Conservation (phyloP, 2,888 invertebrate species). For the Andricus curvator region DNA sequence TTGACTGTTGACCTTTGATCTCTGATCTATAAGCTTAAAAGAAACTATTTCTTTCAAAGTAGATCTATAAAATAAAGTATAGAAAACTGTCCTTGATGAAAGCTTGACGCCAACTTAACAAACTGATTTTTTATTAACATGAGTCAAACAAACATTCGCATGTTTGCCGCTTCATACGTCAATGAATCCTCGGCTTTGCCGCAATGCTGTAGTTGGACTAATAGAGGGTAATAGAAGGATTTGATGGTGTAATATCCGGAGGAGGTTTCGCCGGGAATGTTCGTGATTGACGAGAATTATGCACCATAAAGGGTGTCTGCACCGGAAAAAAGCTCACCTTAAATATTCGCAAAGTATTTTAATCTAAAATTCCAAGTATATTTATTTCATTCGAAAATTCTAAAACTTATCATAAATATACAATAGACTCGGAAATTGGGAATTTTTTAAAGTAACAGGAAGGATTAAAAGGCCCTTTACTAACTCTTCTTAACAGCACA, state of each 20-base stretch:
- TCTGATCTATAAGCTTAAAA: no score
- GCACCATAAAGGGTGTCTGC: conserved; percentile 41
- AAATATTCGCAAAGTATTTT: conserved; percentile 12
- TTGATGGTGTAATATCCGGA: conserved; percentile 59
- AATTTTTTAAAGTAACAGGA: neutral
- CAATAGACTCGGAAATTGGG: neutral
- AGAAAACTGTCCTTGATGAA: no score
- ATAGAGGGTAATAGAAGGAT: conserved; percentile 57
- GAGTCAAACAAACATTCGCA: neutral
- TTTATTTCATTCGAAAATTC: neutral
- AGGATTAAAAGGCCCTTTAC: neutral
- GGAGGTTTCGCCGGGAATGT: conserved; percentile 55
- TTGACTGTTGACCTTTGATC: no score
- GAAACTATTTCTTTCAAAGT: no score
- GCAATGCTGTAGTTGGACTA: conserved; percentile 54
- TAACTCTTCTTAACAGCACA: neutral
- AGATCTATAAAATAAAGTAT: no score
- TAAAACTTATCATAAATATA: neutral
- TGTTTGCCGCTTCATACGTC: neutral
- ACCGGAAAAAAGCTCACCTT: conserved; percentile 23
- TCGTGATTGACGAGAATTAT: conserved; percentile 57
- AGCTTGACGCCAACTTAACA: no score
- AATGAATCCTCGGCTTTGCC: conserved; percentile 49
- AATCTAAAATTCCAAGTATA: neutral
- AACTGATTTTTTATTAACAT: neutral